Evolutionary conservation across 2,888 invertebrate species (phyloP), one percentile per base, ranked within the genome.

Genomic region (Terebella lapidaria): DNA sequence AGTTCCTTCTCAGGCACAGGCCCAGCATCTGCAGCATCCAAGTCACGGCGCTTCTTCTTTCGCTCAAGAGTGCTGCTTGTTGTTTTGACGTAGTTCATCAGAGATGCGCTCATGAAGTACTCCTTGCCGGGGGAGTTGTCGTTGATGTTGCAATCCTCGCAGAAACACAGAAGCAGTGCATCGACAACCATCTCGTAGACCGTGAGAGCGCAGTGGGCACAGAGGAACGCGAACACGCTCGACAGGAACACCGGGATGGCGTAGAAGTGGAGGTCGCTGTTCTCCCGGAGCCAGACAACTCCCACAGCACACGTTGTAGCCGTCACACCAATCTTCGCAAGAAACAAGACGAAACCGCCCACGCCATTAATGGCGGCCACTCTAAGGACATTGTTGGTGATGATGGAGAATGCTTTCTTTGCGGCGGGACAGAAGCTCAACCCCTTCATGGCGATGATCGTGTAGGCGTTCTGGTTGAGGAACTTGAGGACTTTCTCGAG

Each of bases 121-220:
- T 76, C 78, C 53, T 72, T 69, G n/a, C 74, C 79, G 22, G 69
- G 68, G 15, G 77, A 67, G 2, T 80, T 81, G 69, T 89, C 88
- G 77, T 92, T 92, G 79, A 88, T 85, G 61, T 90, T 89, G 80
- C 89, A 88, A 77, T 93, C 94, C 79, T 94, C 94, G 76, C 94
- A 94, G 73, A 93, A 91, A 79, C 95, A 96, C 65, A 96, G 82
- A 81, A 95, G 91, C 57, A 96, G 83, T 0, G 95, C 92, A 78
- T 95, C 94, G 4, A 95, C 89, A 10, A 94, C 91, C 88, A 94
- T 93, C 92, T 95, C 94, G 75, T 94, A 95, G 2, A 95, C 85
- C 3, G 94, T 93, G 58, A 95, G 85, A 63, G 95, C 89, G 79
- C 92, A 91, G 76, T 95, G 94, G 4, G 94, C 91, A 66, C 95